Evolutionary conservation across 2,797 vertebrate genomes (phyloP).

Genomic region (Pangasius sanitwongsei): DNA sequence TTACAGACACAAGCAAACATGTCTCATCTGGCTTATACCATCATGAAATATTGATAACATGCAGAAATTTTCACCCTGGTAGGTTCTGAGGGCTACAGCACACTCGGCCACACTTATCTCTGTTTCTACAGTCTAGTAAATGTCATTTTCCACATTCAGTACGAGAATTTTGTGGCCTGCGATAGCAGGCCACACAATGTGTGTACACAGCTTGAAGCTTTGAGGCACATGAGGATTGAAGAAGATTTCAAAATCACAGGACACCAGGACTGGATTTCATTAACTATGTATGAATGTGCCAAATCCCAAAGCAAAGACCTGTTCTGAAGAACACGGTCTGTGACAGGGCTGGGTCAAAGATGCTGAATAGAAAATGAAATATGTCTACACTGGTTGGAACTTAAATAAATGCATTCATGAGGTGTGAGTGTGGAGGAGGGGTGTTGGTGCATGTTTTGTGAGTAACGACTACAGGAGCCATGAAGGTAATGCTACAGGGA

Average conservation of each 20-base stretch:
- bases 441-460: background rate
- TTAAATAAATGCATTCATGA: conserved; percentile 29
- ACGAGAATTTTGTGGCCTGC: conserved; percentile 26
- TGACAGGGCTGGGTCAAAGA: conserved; percentile 33
- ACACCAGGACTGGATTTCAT: conserved; percentile 45
- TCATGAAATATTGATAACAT: conserved; percentile 13
- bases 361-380: conserved; percentile 22
- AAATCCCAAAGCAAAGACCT: conserved; percentile 43
- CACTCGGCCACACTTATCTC: background rate
- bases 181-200: background rate
- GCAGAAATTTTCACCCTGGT: background rate
- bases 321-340: conserved; percentile 19
- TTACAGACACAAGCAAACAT: background rate
- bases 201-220: conserved; percentile 31
- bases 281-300: conserved; percentile 42
- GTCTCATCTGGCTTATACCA: background rate
- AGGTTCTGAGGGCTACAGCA: background rate
- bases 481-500: background rate
- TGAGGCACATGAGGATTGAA: conserved; percentile 10
- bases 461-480: background rate
- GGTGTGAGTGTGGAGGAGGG: background rate
- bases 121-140: conserved; percentile 5
- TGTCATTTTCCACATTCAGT: conserved; percentile 9
- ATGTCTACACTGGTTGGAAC: conserved; percentile 5
- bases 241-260: conserved; percentile 38